Evolutionary conservation across 2,888 invertebrate species (phyloP), one percentile per base, ranked within the genome.

Genomic region (Hirtodrosophila duncani): DNA sequence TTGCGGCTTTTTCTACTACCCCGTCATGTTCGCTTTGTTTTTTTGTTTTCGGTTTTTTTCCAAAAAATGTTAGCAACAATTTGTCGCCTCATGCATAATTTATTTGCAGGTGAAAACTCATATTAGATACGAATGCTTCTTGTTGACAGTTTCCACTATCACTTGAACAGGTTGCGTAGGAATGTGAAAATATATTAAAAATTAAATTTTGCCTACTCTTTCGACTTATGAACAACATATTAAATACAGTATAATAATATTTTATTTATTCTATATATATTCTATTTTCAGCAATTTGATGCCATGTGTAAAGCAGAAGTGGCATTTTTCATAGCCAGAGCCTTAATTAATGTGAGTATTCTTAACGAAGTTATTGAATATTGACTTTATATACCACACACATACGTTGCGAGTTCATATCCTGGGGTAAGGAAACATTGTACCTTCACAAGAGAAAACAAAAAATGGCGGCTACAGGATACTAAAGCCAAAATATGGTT

Each of bases 231-330:
- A 2, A 27, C 33, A 29, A 51, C 42, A 58, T 26, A 30, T 26
- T 31, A 44, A 43, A 37, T 23, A 8, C n/a, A n/a, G n/a, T n/a
- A n/a, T n/a, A 33, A 30, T 6, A 31, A 44, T 38, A 37, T 44
- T 13, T 38, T 36, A 24, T 26, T 3, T 5, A 21, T 29, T 29
- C 14, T 33, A 8, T 24, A 13, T 38, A 1, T 6, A 8, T 8
- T 39, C 8, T 24, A 21, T 48, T 67, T 80, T 38, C 89, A 93
- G 93, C 91, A 92, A 90, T 93, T 93, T 85, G 93, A 93, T 87
- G 90, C 91, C 36, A 89, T 92, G 83, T 93, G 92, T 85, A 93
- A 92, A 89, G 92, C 92, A 33, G 93, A 93, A 88, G 91, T 93
- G 85, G 90, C 91, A 55, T 93, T 93, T 87, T 91, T 93, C 88